Percentiles rank a stretch among this genome's conserved stretches.
These are phyloP conservation scores for Petrolisthes manimaculis DNA, from an alignment of 2,888 invertebrate species.

Conservation along the genomic window DNA sequence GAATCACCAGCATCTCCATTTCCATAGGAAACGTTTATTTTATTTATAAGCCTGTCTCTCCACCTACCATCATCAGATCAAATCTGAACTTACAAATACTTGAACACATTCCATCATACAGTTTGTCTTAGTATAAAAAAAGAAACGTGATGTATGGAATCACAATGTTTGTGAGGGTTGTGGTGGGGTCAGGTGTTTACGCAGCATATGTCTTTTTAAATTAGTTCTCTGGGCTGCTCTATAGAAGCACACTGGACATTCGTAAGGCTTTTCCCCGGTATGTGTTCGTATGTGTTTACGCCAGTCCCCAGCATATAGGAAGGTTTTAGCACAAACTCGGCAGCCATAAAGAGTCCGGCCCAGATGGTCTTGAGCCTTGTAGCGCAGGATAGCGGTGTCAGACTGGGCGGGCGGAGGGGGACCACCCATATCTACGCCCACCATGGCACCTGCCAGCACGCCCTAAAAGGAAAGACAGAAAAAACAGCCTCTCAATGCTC, in stretches of 20 bases:
- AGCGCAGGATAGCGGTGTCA: conserved; percentile 43
- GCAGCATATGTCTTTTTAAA: conserved; percentile 52
- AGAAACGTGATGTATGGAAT: conserved; percentile 3
- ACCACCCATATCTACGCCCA: conserved; percentile 51
- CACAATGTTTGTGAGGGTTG: conserved; percentile 15
- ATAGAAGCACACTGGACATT: conserved; percentile 51
- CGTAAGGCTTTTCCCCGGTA: conserved; percentile 58
- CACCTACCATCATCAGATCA: not conserved
- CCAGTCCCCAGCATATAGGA: conserved; percentile 51
- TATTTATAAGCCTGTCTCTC: not conserved
- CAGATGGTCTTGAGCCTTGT: conserved; percentile 49
- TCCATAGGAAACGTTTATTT: conserved; percentile 5
- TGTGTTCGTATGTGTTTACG: conserved; percentile 56
- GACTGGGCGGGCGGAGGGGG: conserved; percentile 23
- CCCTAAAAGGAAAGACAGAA: conserved; percentile 52
- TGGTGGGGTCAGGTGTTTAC: conserved; percentile 39
- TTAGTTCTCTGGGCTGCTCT: conserved; percentile 55
- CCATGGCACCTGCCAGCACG: conserved; percentile 50
- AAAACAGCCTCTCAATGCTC: conserved; percentile 50
- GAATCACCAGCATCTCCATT: conserved; percentile 20
- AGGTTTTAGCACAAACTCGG: conserved; percentile 51
- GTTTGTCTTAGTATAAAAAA: not conserved
- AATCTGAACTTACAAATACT: conserved; percentile 11
- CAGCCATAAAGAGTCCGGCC: conserved; percentile 50
- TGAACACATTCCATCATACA: conserved; percentile 12